Evolutionary conservation across 2,113 vertebrate genomes (phyloP).

Genomic region (Sinocyclocheilus anophthalmus): DNA sequence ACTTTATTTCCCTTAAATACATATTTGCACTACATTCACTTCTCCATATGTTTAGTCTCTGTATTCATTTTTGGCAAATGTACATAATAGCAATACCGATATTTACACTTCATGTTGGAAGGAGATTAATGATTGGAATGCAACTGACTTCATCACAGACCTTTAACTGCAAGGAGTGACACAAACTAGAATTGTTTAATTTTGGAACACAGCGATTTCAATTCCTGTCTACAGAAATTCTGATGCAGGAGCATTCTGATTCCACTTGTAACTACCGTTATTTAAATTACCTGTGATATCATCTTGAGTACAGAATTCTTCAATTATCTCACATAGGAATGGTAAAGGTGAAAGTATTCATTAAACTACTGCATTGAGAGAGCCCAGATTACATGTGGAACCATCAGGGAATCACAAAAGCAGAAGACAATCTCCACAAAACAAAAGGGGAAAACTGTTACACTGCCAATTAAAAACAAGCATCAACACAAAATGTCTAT

Average conservation of each 20-base stretch:
- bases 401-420: not conserved
- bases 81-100: conserved; percentile 67
- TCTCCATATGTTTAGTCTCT: conserved; percentile 42
- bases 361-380: not conserved
- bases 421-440: not conserved
- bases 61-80: conserved; percentile 64
- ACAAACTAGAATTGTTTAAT: not conserved
- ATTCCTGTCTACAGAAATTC: not conserved
- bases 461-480: not conserved
- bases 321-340: not conserved
- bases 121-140: conserved; percentile 7
- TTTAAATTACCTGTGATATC: not conserved
- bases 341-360: conserved; percentile 4
- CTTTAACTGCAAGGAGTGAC: not conserved
- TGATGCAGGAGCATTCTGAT: not conserved
- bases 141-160: conserved; percentile 12
- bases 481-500: conserved; percentile 35
- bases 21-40: conserved; percentile 69
- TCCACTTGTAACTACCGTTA: not conserved
- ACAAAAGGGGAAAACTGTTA: conserved; percentile 1
- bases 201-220: not conserved
- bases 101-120: conserved; percentile 67
- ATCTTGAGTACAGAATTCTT: not conserved
- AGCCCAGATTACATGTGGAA: not conserved
- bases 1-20: conserved; percentile 72